These are phyloP conservation scores for Acanthaster planci DNA, from an alignment of 35 echinoderm and acorn worm species.

Conservation along the genomic window DNA sequence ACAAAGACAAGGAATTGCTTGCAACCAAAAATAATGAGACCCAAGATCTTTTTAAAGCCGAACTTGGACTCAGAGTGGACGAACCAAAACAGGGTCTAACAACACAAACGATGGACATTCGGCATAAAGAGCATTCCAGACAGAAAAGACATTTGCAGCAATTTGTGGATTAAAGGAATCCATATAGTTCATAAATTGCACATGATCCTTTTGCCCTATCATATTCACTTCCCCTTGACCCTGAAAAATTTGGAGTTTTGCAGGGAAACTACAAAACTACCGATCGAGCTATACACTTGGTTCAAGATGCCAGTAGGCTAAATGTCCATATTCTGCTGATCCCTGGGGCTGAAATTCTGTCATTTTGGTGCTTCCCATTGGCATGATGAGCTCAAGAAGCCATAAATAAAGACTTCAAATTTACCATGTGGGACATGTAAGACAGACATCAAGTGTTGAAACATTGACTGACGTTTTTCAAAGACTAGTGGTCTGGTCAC, in stretches of 20 bases:
- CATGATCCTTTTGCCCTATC: slow-evolving; percentile 6
- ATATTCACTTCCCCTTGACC: slow-evolving; percentile 20
- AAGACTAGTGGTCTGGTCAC: background rate
- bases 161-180: background rate
- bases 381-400: slow-evolving; percentile 70
- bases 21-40: slow-evolving; percentile 40
- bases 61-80: slow-evolving; percentile 63
- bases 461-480: background rate
- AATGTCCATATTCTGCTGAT: slow-evolving; percentile 52
- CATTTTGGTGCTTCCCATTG: slow-evolving; percentile 46
- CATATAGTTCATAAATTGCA: background rate
- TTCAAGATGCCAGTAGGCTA: slow-evolving; percentile 61
- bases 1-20: slow-evolving; percentile 38
- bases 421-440: slow-evolving; percentile 23
- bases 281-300: slow-evolving; percentile 56
- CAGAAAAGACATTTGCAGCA: too few relatives aligned
- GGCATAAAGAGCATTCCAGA: slow-evolving; percentile 52
- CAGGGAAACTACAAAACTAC: slow-evolving; percentile 38
- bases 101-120: slow-evolving; percentile 70
- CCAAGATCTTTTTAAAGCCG: slow-evolving; percentile 52
- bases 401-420: slow-evolving; percentile 57
- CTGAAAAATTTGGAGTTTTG: slow-evolving; percentile 35
- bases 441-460: slow-evolving; percentile 8
- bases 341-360: slow-evolving; percentile 47
- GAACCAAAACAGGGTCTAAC: slow-evolving; percentile 59